Base-by-base conservation (phyloP, 1,140 invertebrate species). In the Galleria mellonella region DNA sequence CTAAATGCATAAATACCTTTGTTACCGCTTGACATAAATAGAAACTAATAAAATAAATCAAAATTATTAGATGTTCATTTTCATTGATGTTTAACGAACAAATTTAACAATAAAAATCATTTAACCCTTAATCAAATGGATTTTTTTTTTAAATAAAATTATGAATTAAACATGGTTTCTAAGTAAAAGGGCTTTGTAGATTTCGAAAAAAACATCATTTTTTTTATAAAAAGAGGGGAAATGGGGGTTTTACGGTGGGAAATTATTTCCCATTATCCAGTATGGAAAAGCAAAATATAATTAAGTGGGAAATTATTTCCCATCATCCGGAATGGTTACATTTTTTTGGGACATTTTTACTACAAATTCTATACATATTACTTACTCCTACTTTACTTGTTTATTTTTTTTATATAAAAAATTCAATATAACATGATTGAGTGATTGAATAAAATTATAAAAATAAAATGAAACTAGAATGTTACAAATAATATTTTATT, bases 281-380 rank as follows among this genome's bases (percentile, higher is more conserved):
- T 29, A 55, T 4, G 10, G 47, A n/a, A n/a, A n/a, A n/a, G n/a
- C n/a, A n/a, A n/a, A n/a, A n/a, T n/a, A n/a, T n/a, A n/a, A n/a
- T n/a, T n/a, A n/a, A n/a, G 55, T 62, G 59, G 58, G 59, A 66
- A 66, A 66, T 57, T 59, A 66, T 59, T 66, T 66, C 62, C 59
- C 55, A 51, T 39, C 28, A 43, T 52, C 51, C 43, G 40, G 40
- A 35, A 55, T 4, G 10, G 47, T 10, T 47, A 4, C 14, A 7
- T 6, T 32, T n/a, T 43, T 52, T 45, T 49, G 17, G 27, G 11
- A 45, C n/a, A 56, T 53, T 62, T 59, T 51, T 41, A 48, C 37
- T 51, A 53, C 45, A 54, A 53, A 10, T 59, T 59, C 39, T 55
- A 55, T 47, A 58, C 55, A 49, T 43, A 33, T 62, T 37, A 52